Evolutionary conservation across 2,797 vertebrate species (phyloP).

Genomic region (Schizopygopsis pylzovi): DNA sequence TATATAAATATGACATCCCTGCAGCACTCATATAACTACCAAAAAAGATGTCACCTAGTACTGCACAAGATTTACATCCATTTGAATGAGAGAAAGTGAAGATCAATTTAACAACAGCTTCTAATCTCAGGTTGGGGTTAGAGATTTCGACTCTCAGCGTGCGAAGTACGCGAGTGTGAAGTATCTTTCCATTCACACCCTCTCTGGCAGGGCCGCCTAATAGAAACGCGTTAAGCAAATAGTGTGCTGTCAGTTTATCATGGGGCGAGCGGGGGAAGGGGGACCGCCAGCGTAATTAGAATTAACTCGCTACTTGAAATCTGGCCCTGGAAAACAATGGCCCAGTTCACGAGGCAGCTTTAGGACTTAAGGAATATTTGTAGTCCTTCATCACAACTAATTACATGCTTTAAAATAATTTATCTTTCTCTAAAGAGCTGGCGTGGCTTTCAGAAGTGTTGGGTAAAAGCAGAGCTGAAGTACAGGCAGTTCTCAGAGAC

Average conservation of each 20-base stretch:
- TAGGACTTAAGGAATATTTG: slow-evolving; percentile 58
- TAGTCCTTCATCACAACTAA: slow-evolving; percentile 61
- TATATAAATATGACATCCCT: neutral
- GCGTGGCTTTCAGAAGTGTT: slow-evolving; percentile 47
- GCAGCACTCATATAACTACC: neutral
- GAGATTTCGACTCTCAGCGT: neutral
- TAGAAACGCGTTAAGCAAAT: neutral
- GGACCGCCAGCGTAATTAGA: slow-evolving; percentile 57
- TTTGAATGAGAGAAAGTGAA: neutral
- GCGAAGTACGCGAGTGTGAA: neutral
- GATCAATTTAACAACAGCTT: slow-evolving; percentile 11
- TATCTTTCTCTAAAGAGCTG: slow-evolving; percentile 60
- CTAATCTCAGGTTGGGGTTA: slow-evolving; percentile 6
- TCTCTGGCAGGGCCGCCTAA: neutral
- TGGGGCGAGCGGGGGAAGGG: slow-evolving; percentile 29
- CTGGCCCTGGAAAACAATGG: slow-evolving; percentile 64
- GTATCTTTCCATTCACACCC: slow-evolving; percentile 16
- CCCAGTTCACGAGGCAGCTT: slow-evolving; percentile 63
- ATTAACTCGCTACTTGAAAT: slow-evolving; percentile 62
- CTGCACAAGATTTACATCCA: neutral
- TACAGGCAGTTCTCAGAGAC: slow-evolving; percentile 37
- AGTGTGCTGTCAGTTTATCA: slow-evolving; percentile 27
- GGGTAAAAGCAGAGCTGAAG: slow-evolving; percentile 48
- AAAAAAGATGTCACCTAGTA: neutral
- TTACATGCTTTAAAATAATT: slow-evolving; percentile 69